Evolutionary conservation across 2,113 vertebrate genomes (phyloP).

Genomic region (Halichoeres trimaculatus): DNA sequence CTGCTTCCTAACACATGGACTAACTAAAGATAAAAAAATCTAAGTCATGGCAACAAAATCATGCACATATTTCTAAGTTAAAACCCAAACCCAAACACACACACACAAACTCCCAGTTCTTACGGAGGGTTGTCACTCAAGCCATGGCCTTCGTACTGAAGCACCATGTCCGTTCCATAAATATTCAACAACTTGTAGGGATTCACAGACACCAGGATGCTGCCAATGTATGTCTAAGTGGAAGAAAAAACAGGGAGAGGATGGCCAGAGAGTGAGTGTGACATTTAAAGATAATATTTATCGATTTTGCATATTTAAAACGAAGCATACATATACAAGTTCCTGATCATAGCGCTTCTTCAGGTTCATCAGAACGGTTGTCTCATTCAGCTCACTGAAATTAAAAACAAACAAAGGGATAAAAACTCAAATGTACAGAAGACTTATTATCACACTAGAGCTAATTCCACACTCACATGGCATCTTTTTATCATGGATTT

Average conservation of each 20-base stretch:
- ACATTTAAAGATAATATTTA: conserved; percentile 25
- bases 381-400: conserved; percentile 93
- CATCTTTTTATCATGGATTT: conserved; percentile 28
- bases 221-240: conserved; percentile 93
- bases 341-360: conserved; percentile 91
- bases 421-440: conserved; percentile 37
- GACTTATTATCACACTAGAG: conserved; percentile 27
- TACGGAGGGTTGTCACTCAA: conserved; percentile 95
- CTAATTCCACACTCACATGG: conserved; percentile 17
- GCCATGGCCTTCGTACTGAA: conserved; percentile 89
- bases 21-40: neutral
- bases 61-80: neutral
- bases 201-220: conserved; percentile 94
- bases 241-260: neutral
- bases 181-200: conserved; percentile 93
- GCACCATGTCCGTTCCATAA: conserved; percentile 92
- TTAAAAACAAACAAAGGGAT: conserved; percentile 47
- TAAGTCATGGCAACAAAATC: neutral
- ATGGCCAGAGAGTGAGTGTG: neutral
- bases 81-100: too few species aligned
- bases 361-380: conserved; percentile 90
- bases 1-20: neutral
- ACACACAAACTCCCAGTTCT: conserved; percentile 71
- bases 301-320: conserved; percentile 40
- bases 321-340: conserved; percentile 89